Evolutionary conservation across 2,888 invertebrate species (phyloP).

Genomic region (Pristionchus maxplancki): DNA sequence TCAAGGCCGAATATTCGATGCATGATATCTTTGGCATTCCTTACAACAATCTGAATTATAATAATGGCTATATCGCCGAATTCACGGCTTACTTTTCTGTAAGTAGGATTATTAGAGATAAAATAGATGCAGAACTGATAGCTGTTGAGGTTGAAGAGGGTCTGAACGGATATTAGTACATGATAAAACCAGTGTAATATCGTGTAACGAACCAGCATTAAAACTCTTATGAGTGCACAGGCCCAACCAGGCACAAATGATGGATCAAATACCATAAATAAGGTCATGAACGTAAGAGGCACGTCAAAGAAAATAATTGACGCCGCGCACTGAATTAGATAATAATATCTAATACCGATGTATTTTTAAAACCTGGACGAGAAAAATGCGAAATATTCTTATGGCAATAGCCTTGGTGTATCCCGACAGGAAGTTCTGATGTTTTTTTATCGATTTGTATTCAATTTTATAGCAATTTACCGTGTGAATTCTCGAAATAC

Average conservation of each 20-base stretch:
- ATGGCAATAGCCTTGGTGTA: not conserved
- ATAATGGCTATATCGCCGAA: too few species aligned
- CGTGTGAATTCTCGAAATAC: not conserved
- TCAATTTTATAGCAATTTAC: too few species aligned
- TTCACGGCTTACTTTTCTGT: not conserved
- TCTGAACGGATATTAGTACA: not conserved
- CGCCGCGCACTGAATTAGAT: not conserved
- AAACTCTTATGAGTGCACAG: not conserved
- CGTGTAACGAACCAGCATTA: not conserved
- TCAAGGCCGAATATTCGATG: too few species aligned
- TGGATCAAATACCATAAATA: not conserved
- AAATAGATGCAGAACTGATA: slow-evolving; percentile 5
- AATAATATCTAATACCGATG: not conserved
- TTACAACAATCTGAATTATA: too few species aligned
- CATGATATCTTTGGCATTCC: too few species aligned
- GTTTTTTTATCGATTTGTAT: too few species aligned
- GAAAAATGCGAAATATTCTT: not conserved
- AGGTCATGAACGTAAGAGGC: not conserved
- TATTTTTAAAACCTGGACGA: not conserved
- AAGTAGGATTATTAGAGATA: not conserved
- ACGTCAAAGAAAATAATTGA: not conserved
- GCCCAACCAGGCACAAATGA: not conserved
- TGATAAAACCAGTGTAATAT: too few species aligned
- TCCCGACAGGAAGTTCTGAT: not conserved
- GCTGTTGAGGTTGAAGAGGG: not conserved